Conservation (phyloP, 2,797 vertebrate genomes). For the Phalanger gymnotis region DNA sequence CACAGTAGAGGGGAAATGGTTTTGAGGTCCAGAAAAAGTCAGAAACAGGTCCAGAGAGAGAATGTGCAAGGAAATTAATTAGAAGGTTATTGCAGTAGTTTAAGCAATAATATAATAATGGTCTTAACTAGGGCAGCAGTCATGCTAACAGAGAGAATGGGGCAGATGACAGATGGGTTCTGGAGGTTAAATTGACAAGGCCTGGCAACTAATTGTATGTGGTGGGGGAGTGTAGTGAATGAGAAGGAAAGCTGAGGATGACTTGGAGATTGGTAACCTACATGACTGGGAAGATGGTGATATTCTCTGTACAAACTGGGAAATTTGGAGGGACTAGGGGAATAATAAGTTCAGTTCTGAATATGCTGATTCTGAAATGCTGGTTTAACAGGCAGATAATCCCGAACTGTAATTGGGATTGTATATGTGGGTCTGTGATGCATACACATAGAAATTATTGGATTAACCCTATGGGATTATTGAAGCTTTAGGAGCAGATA, state of each 20-base stretch:
- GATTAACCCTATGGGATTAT: not conserved
- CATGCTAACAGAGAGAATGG: not conserved
- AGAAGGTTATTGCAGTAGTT: not conserved
- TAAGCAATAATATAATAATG: not conserved
- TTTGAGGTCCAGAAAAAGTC: not conserved
- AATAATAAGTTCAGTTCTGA: not conserved
- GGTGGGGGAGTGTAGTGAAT: not conserved
- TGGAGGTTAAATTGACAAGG: not conserved
- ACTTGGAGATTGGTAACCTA: not conserved
- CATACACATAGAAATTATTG: not conserved
- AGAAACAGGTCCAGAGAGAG: not conserved
- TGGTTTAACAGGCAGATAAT: not conserved
- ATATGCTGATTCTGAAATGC: not conserved
- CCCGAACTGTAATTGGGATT: not conserved
- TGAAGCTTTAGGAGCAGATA: not conserved
- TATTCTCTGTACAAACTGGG: not conserved
- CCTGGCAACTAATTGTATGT: not conserved
- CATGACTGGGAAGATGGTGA: not conserved
- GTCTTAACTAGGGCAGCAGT: not conserved
- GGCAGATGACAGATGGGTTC: not conserved
- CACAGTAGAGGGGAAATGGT: not conserved
- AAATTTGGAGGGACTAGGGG: not conserved
- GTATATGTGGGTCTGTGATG: not conserved
- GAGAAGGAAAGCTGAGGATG: not conserved
- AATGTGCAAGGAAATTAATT: not conserved